phyloP scores from a whole-genome alignment of 2,888 invertebrate genomes.

The Philopedon plagiatum region DNA sequence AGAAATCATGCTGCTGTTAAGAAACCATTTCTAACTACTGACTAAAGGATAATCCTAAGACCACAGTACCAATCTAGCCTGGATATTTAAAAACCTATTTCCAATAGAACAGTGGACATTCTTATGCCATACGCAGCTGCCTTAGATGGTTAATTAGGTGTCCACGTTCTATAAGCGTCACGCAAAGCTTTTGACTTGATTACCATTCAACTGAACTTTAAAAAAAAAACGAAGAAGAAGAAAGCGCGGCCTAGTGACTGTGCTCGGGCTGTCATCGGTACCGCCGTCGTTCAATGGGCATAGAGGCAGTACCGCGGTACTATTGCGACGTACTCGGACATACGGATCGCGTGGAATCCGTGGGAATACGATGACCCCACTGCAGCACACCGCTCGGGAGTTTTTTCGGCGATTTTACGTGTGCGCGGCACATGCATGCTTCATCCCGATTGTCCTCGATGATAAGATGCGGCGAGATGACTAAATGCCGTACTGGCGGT shows the following conservation, averaged over 20 bases:
- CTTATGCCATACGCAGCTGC: conserved; percentile 42
- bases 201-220: conserved; percentile 31
- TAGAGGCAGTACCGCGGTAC: conserved; percentile 27
- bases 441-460: conserved; percentile 16
- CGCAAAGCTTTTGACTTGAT: conserved; percentile 35
- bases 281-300: conserved; percentile 47
- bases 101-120: conserved; percentile 37
- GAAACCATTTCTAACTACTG: not conserved
- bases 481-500: not conserved
- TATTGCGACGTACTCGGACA: conserved; percentile 46
- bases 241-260: conserved; percentile 23
- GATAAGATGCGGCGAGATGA: conserved; percentile 20
- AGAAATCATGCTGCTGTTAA: too few relatives aligned
- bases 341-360: conserved; percentile 44
- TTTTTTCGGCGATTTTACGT: conserved; percentile 22
- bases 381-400: not conserved
- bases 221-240: conserved; percentile 6
- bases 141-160: conserved; percentile 45
- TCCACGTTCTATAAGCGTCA: conserved; percentile 31
- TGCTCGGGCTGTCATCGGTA: conserved; percentile 28
- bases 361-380: conserved; percentile 49
- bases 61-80: conserved; percentile 1
- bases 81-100: not conserved
- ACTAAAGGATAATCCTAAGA: conserved; percentile 12
- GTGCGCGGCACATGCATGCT: conserved; percentile 19